Percentiles rank a stretch among this genome's conserved stretches.
Evolutionary conservation across 1,140 invertebrate genomes (phyloP).

Genomic region (Galendromus occidentalis): DNA sequence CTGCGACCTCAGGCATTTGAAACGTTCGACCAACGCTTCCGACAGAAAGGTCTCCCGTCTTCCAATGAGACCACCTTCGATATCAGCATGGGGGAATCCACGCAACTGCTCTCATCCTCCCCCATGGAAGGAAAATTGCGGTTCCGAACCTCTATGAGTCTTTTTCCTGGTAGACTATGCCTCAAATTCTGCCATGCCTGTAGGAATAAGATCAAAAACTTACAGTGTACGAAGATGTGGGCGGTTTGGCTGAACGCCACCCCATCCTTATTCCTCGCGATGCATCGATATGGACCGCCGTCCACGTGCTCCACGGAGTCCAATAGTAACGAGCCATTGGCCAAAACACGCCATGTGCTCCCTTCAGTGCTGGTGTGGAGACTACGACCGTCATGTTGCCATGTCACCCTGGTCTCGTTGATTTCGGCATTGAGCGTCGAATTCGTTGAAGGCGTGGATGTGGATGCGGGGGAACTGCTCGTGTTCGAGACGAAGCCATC

Average conservation of each 20-base stretch:
- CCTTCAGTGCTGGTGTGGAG: background rate
- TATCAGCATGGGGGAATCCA: too few relatives aligned
- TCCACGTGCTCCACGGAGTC: background rate
- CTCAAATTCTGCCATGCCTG: too few relatives aligned
- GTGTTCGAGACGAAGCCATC: background rate
- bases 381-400: constrained; percentile 6
- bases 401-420: background rate
- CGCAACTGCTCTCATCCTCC: too few relatives aligned
- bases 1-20: too few relatives aligned
- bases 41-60: too few relatives aligned
- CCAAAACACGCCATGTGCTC: background rate
- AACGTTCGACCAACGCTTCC: too few relatives aligned
- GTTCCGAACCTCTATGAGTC: too few relatives aligned
- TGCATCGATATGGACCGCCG: constrained; percentile 1
- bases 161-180: too few relatives aligned
- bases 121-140: too few relatives aligned
- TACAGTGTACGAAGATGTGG: background rate
- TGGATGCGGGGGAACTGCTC: background rate
- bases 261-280: background rate
- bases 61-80: too few relatives aligned
- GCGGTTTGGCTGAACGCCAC: constrained; percentile 1
- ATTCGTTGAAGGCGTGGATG: background rate
- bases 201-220: too few relatives aligned
- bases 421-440: background rate
- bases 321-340: background rate